phyloP scores from a whole-genome alignment of 1,140 invertebrate genomes.

The Rhagoletis pomonella region DNA sequence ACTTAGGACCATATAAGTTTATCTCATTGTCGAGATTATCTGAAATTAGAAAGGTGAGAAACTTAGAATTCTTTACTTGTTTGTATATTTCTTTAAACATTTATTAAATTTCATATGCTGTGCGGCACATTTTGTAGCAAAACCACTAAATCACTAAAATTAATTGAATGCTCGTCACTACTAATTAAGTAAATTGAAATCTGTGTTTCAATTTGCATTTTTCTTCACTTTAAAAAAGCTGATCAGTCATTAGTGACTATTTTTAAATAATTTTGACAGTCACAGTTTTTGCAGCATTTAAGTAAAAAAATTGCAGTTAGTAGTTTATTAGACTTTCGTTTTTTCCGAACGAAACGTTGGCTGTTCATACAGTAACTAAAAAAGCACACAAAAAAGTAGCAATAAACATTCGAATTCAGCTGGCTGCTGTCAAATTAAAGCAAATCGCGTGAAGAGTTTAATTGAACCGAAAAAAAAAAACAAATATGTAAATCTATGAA shows the following conservation, averaged over 20 bases:
- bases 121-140: no score
- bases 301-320: not conserved
- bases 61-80: no score
- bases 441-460: not conserved
- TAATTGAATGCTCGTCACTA: not conserved
- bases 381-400: not conserved
- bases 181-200: slow-evolving; percentile 18
- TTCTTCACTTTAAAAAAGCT: not conserved
- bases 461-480: not conserved
- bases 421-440: slow-evolving; percentile 36
- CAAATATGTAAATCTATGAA: not conserved
- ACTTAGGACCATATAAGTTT: no score
- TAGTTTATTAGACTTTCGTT: not conserved
- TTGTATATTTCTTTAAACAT: no score
- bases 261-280: slow-evolving; percentile 13
- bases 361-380: not conserved
- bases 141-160: no score
- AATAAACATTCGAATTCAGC: slow-evolving; percentile 5
- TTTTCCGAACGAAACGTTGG: not conserved
- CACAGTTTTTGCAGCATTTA: not conserved
- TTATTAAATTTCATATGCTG: no score
- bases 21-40: no score
- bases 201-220: not conserved
- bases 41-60: no score
- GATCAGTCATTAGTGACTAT: slow-evolving; percentile 7